phyloP scores from a whole-genome alignment of 2,113 vertebrate species.

The Mus pahari region DNA sequence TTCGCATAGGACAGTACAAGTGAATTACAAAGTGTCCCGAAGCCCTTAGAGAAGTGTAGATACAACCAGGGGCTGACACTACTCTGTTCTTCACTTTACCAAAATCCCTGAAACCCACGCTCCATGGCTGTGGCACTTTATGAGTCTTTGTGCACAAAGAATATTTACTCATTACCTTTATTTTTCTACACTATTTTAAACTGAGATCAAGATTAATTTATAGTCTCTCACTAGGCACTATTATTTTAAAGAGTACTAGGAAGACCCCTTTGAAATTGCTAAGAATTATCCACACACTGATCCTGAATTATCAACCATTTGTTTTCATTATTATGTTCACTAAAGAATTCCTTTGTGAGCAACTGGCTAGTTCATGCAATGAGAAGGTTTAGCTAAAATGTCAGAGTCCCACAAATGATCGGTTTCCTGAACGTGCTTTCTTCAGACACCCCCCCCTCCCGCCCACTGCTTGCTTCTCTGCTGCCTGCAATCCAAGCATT shows the following conservation, averaged over 20 bases:
- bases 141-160: not conserved
- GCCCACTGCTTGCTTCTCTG: not conserved
- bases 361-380: not conserved
- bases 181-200: constrained; percentile 30
- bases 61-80: not conserved
- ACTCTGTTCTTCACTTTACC: not conserved
- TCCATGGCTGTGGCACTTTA: not conserved
- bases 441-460: not conserved
- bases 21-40: not conserved
- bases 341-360: not conserved
- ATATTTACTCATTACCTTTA: constrained; percentile 11
- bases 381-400: not conserved
- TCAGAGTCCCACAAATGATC: not conserved
- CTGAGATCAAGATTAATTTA: constrained; percentile 32
- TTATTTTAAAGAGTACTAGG: constrained; percentile 36
- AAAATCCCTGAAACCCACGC: not conserved
- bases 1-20: not conserved
- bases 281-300: not conserved
- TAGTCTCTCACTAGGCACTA: not conserved
- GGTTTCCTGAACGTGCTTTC: not conserved
- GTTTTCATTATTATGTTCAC: not conserved
- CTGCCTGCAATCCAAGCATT: not conserved
- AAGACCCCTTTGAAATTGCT: constrained; percentile 14
- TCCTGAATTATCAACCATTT: not conserved
- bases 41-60: not conserved